A percentile compares a stretch with the other conserved stretches of the same genome.
These are phyloP conservation scores for Spinibarbus caldwelli DNA, from an alignment of 2,797 vertebrate species.

Conservation along the genomic window DNA sequence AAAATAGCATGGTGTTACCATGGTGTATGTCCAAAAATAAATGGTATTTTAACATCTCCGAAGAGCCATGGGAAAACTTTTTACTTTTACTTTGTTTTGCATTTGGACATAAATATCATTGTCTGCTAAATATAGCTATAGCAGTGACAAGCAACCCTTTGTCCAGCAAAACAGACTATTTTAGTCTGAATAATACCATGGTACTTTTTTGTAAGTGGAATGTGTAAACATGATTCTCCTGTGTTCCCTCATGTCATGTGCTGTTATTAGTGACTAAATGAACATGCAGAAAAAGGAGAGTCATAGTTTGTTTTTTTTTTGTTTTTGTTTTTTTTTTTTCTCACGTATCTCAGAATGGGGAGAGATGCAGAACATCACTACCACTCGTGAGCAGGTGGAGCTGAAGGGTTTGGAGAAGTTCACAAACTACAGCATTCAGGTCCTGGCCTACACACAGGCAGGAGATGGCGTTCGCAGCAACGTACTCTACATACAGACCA, in stretches of 20 bases:
- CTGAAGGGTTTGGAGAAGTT: conserved; percentile 95
- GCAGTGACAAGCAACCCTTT: neutral
- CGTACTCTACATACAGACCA: conserved; percentile 93
- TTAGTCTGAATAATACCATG: conserved; percentile 2
- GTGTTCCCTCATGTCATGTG: neutral
- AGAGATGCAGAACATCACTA: conserved; percentile 82
- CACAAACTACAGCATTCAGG: conserved; percentile 98
- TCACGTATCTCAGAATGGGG: conserved; percentile 72
- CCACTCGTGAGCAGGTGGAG: conserved; percentile 90
- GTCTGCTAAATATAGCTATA: conserved; percentile 14
- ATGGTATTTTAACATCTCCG: neutral
- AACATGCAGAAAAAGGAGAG: neutral
- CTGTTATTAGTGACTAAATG: neutral
- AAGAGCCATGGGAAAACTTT: neutral
- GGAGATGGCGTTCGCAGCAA: conserved; percentile 93
- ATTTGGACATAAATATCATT: conserved; percentile 7
- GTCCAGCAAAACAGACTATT: conserved; percentile 8
- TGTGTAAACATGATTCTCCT: conserved; percentile 9
- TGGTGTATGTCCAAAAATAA: neutral
- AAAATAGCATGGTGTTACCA: neutral
- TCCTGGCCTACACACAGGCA: conserved; percentile 94
- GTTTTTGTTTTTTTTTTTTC: too few species aligned
- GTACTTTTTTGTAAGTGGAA: neutral
- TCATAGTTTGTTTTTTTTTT: too few species aligned
- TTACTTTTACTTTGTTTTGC: neutral